These are phyloP conservation scores for Mycteria americana DNA, from an alignment of 2,797 vertebrate species.

Conservation along the genomic window DNA sequence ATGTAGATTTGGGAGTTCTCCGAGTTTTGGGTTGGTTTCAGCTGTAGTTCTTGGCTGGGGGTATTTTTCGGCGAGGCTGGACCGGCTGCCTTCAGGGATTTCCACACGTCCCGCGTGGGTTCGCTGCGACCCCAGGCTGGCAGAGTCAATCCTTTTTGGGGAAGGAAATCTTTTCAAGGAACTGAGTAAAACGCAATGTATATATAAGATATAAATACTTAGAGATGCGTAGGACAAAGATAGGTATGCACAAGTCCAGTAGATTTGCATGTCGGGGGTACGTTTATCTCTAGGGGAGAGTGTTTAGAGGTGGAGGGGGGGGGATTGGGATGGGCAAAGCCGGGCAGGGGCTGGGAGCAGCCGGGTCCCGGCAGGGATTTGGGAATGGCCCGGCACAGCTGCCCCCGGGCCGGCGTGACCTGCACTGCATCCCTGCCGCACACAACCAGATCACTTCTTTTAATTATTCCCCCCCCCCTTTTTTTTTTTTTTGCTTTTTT, in stretches of 20 bases:
- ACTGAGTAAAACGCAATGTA: slow-evolving; percentile 44
- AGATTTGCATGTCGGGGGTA: slow-evolving; percentile 68
- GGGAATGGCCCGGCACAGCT: not conserved
- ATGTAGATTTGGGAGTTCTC: not conserved
- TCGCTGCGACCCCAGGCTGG: not conserved
- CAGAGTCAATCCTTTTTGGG: not conserved
- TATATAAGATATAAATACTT: slow-evolving; percentile 64
- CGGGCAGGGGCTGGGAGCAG: not conserved
- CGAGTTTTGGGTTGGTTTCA: not conserved
- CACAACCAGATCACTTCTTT: not conserved
- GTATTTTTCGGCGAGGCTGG: not conserved
- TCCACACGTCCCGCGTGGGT: not conserved
- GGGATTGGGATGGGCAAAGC: not conserved
- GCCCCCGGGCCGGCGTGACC: fast-evolving
- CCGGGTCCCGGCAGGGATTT: not conserved
- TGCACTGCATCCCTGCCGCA: not conserved
- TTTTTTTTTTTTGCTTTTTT: not conserved
- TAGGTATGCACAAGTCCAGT: slow-evolving; percentile 57
- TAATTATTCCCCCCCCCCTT: fast-evolving
- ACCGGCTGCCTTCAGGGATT: not conserved
- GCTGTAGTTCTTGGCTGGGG: not conserved
- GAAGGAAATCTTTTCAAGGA: not conserved
- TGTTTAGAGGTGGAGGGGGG: not conserved
- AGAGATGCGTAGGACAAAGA: slow-evolving; percentile 56
- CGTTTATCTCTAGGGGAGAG: slow-evolving; percentile 2